These are phyloP conservation scores for Pristis pectinata DNA, from an alignment of 2,797 vertebrate species.

Conservation along the genomic window DNA sequence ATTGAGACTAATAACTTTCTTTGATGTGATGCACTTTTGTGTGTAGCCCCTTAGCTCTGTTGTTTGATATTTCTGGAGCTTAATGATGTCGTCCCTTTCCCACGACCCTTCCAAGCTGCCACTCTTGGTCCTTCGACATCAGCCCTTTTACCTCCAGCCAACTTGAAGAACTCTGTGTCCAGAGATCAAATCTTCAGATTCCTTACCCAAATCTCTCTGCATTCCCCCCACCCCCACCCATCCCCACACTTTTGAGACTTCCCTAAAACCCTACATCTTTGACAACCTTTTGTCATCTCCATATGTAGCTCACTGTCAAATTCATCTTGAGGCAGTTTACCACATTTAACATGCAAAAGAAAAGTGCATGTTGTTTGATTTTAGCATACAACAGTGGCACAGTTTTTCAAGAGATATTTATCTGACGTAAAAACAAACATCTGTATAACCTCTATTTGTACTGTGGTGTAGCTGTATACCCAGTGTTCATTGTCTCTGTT, in stretches of 20 bases:
- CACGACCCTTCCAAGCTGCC: background rate
- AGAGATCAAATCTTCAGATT: background rate
- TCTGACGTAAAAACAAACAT: background rate
- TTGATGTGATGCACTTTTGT: background rate
- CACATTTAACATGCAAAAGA: background rate
- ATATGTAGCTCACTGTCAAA: background rate
- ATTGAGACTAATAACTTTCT: background rate
- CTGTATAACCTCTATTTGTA: background rate
- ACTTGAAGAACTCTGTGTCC: no score
- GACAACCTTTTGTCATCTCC: background rate
- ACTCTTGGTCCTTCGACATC: background rate
- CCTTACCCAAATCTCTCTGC: background rate
- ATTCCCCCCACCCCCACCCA: background rate
- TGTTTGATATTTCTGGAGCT: background rate
- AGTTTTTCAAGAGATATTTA: background rate
- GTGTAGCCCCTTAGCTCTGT: background rate
- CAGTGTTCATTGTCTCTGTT: background rate
- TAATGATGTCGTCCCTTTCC: background rate
- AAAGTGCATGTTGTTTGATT: background rate
- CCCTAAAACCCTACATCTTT: background rate
- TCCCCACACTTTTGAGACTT: background rate
- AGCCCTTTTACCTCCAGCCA: background rate
- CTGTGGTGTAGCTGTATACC: background rate
- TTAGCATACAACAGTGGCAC: background rate
- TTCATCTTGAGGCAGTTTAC: background rate